These are phyloP conservation scores for Mallotus villosus DNA, from an alignment of 2,797 vertebrate genomes.

Conservation along the genomic window DNA sequence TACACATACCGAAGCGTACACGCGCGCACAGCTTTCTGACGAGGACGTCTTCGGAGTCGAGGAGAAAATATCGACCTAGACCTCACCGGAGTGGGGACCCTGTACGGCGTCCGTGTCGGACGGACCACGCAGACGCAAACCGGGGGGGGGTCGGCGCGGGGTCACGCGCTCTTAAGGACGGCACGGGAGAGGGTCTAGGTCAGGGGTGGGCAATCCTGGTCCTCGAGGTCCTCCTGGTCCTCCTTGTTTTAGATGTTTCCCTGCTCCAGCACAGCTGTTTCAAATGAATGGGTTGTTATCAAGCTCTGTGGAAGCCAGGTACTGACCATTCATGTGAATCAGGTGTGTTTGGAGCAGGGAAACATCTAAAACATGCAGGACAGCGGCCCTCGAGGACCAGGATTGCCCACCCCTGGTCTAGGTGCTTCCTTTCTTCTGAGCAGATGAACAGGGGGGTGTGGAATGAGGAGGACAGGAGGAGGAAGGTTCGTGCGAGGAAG, in stretches of 20 bases:
- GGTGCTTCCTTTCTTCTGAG: not conserved
- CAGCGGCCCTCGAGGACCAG: too few species aligned
- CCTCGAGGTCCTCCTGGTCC: too few species aligned
- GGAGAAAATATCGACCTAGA: not conserved
- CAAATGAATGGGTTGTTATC: too few species aligned
- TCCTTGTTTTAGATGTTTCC: too few species aligned
- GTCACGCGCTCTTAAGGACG: not conserved
- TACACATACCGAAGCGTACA: slow-evolving; percentile 1
- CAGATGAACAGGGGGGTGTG: not conserved
- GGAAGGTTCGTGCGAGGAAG: slow-evolving; percentile 19
- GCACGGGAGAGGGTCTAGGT: not conserved
- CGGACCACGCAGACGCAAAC: not conserved
- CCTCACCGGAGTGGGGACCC: not conserved
- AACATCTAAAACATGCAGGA: too few species aligned
- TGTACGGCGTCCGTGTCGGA: not conserved
- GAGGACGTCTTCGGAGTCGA: slow-evolving; percentile 2
- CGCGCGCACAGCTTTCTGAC: not conserved
- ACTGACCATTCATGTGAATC: too few species aligned
- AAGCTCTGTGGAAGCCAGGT: too few species aligned
- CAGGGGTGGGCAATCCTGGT: too few species aligned
- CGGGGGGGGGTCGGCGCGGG: not conserved
- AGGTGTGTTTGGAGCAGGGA: too few species aligned
- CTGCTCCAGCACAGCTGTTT: too few species aligned
- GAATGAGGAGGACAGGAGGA: slow-evolving; percentile 14
- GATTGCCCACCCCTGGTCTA: too few species aligned